Evolutionary conservation across 1,140 invertebrate species (phyloP).

Genomic region (Rhopalosiphum padi): DNA sequence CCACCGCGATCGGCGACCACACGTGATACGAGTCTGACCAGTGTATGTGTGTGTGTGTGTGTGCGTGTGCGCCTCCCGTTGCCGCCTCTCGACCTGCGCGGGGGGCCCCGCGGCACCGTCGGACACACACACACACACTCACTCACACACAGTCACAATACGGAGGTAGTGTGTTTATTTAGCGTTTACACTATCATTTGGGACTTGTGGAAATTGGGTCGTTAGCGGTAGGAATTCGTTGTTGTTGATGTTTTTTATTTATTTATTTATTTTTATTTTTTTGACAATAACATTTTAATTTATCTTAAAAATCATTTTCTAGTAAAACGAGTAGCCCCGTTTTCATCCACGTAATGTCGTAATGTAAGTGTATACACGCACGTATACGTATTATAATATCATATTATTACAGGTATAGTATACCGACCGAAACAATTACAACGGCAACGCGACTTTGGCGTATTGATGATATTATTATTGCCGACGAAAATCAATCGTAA

Average conservation of each 20-base stretch:
- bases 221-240: slow-evolving; percentile 37
- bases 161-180: neutral
- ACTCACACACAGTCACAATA: neutral
- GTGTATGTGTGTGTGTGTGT: neutral
- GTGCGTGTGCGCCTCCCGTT: neutral
- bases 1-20: slow-evolving; percentile 56
- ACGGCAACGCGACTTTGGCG: neutral
- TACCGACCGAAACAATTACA: neutral
- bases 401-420: neutral
- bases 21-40: slow-evolving; percentile 55
- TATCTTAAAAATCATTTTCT: neutral
- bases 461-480: neutral
- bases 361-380: neutral
- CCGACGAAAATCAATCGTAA: neutral
- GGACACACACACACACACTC: neutral
- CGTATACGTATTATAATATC: neutral
- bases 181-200: slow-evolving; percentile 38
- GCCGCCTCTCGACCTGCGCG: neutral
- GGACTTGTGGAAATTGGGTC: slow-evolving; percentile 12
- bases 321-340: neutral
- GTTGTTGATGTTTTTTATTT: neutral
- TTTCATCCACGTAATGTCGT: neutral
- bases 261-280: neutral
- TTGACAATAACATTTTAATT: slow-evolving; percentile 10
- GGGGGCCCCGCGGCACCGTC: neutral